These are phyloP conservation scores for Eriosoma lanigerum DNA, from an alignment of 1,140 invertebrate species.

Conservation along the genomic window DNA sequence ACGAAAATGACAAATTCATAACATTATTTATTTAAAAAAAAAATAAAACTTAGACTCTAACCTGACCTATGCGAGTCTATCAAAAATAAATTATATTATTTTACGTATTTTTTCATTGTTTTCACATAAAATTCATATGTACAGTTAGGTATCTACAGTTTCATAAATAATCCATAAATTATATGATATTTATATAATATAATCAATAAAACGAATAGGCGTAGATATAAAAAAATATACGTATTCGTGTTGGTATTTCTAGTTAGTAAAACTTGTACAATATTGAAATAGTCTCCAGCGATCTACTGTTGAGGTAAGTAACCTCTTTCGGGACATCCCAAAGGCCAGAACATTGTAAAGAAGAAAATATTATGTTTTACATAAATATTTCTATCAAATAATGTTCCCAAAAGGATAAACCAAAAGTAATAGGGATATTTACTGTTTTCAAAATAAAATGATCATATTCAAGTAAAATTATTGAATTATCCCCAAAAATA, in stretches of 20 bases:
- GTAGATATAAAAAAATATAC: no score
- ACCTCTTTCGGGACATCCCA: conserved; percentile 9
- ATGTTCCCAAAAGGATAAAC: conserved; percentile 19
- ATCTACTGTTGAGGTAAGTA: background rate
- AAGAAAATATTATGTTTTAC: conserved; percentile 19
- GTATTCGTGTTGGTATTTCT: background rate
- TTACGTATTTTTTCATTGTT: no score
- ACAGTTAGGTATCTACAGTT: background rate
- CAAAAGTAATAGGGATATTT: conserved; percentile 1
- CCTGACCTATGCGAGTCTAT: no score
- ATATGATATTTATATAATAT: background rate
- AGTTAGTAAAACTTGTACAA: background rate
- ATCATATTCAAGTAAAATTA: background rate
- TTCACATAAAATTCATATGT: no score
- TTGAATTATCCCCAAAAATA: background rate
- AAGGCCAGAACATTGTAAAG: conserved; percentile 1
- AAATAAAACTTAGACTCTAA: no score
- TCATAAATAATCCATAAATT: background rate
- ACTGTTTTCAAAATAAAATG: background rate
- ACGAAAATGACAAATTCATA: no score
- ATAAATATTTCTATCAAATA: background rate
- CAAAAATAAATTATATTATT: no score
- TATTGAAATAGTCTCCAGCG: conserved; percentile 25
- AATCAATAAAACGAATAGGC: background rate
- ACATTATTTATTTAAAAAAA: no score